Percentiles rank a stretch among this genome's conserved stretches.
These are phyloP conservation scores for Pseudococcus viburni DNA, from an alignment of 2,888 invertebrate species.

Conservation along the genomic window DNA sequence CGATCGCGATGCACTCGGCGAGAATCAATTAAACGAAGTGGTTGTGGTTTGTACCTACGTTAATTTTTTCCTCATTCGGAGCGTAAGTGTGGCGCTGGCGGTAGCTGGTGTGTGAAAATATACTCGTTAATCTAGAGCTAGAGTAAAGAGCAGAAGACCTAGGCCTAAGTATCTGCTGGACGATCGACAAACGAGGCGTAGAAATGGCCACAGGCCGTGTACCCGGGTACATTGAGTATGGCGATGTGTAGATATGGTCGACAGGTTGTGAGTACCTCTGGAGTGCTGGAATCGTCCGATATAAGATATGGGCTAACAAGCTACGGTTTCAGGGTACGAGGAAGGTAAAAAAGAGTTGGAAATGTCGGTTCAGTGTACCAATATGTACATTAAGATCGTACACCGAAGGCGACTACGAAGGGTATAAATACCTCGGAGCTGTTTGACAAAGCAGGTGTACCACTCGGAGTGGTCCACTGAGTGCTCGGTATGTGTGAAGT, in stretches of 20 bases:
- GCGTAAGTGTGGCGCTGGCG: not conserved
- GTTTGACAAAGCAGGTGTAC: slow-evolving; percentile 47
- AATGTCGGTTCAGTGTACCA: not conserved
- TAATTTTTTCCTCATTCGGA: not conserved
- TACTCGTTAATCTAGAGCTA: slow-evolving; percentile 14
- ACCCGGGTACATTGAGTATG: not conserved
- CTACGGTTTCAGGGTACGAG: not conserved
- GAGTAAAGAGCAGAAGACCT: not conserved
- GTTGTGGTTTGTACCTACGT: slow-evolving; percentile 19
- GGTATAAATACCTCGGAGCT: slow-evolving; percentile 33
- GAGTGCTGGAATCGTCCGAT: not conserved
- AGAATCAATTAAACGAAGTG: slow-evolving; percentile 19
- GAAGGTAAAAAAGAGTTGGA: not conserved
- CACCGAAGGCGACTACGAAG: not conserved
- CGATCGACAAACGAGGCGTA: slow-evolving; percentile 29
- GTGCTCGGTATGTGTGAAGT: not conserved
- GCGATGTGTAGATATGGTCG: not conserved
- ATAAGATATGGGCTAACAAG: not conserved
- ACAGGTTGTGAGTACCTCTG: not conserved
- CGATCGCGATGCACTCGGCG: not conserved
- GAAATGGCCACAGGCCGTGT: not conserved
- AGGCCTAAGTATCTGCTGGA: not conserved
- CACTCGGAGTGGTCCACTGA: slow-evolving; percentile 38
- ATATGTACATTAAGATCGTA: slow-evolving; percentile 1
- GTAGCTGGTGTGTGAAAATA: slow-evolving; percentile 20